phyloP scores from a whole-genome alignment of 2,797 vertebrate species.

The Nyctalus aviator region DNA sequence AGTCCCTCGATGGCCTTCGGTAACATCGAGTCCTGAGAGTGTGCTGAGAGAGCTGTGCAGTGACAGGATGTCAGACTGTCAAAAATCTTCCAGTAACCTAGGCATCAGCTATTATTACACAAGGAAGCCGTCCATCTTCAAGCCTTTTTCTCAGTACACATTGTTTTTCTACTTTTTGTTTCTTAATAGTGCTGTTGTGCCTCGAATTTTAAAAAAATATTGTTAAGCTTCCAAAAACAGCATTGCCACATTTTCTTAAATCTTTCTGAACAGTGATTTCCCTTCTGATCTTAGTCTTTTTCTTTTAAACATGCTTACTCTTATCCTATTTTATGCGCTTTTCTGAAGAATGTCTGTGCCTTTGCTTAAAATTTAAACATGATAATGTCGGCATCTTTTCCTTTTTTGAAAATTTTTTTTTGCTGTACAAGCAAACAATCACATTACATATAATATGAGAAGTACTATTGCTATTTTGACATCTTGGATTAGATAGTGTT shows the following conservation, averaged over 20 bases:
- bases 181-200: background rate
- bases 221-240: slow-evolving; percentile 10
- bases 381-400: background rate
- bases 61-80: background rate
- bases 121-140: background rate
- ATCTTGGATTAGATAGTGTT: slow-evolving; percentile 89
- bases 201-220: slow-evolving; percentile 31
- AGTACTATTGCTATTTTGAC: slow-evolving; percentile 89
- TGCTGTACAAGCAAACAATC: slow-evolving; percentile 86
- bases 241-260: background rate
- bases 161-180: slow-evolving; percentile 32
- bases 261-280: background rate
- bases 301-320: slow-evolving; percentile 13
- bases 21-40: slow-evolving; percentile 17
- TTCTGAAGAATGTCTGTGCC: slow-evolving; percentile 23
- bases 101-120: background rate
- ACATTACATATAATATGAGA: slow-evolving; percentile 85
- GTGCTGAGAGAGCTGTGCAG: background rate
- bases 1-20: background rate
- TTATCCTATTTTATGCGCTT: slow-evolving; percentile 9
- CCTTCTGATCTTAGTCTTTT: background rate
- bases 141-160: slow-evolving; percentile 40
- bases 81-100: slow-evolving; percentile 13
- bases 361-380: slow-evolving; percentile 55
- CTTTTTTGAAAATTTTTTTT: slow-evolving; percentile 77